A percentile compares a stretch with the other conserved stretches of the same genome.
Conservation (phyloP, 2,888 invertebrate species). For the Athripsodes cinereus region DNA sequence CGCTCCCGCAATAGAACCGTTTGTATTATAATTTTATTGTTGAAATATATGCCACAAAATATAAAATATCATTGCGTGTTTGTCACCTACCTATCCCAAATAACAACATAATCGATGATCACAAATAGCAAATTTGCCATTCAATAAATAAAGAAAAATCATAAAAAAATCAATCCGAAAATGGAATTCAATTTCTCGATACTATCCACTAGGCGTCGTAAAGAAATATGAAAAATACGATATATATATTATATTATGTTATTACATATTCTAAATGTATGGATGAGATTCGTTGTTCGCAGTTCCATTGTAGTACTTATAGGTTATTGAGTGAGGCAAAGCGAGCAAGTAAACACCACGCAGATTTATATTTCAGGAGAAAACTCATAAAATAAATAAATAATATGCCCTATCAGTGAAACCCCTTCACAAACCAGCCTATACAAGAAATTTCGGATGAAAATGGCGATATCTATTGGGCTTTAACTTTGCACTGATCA, state of each 20-base stretch:
- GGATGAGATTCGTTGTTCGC: background rate
- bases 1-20: too few relatives aligned
- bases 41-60: too few relatives aligned
- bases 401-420: slow-evolving; percentile 23
- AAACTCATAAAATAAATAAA: slow-evolving; percentile 25
- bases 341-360: slow-evolving; percentile 19
- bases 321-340: slow-evolving; percentile 6
- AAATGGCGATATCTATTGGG: slow-evolving; percentile 1
- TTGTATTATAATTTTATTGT: too few relatives aligned
- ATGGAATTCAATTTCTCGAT: slow-evolving; percentile 19
- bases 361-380: slow-evolving; percentile 25
- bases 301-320: background rate
- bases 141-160: slow-evolving; percentile 19
- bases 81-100: too few relatives aligned
- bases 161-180: slow-evolving; percentile 24
- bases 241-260: slow-evolving; percentile 1
- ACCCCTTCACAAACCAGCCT: slow-evolving; percentile 6
- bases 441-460: background rate
- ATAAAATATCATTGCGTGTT: too few relatives aligned
- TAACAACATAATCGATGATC: slow-evolving; percentile 14
- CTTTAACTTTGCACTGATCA: background rate
- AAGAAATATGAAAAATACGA: slow-evolving; percentile 19
- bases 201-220: slow-evolving; percentile 14
- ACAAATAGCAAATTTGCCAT: slow-evolving; percentile 2
- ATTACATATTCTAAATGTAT: slow-evolving; percentile 6